Conservation (phyloP, 2,113 vertebrate species). For the Rafetus swinhoei region DNA sequence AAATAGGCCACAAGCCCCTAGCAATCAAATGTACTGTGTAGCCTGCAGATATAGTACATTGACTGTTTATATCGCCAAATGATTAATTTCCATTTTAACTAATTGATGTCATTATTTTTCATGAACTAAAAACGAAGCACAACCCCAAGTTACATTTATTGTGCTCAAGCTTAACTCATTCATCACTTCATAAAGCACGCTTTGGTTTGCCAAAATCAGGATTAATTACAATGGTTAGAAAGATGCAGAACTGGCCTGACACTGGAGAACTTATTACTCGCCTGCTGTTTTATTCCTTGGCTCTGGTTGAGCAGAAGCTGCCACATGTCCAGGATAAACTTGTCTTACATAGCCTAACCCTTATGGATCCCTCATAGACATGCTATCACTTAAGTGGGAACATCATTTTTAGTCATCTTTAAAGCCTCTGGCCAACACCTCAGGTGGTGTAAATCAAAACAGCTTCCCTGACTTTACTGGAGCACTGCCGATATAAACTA, state of each 20-base stretch:
- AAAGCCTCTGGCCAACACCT: too few relatives aligned
- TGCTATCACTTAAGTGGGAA: not conserved
- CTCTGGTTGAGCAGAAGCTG: not conserved
- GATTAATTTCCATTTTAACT: not conserved
- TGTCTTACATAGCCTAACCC: not conserved
- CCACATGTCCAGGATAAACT: not conserved
- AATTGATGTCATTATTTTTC: not conserved
- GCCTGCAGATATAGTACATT: not conserved
- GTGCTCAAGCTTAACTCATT: rapidly evolving
- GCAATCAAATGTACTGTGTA: rapidly evolving
- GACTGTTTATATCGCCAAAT: rapidly evolving
- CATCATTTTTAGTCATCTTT: not conserved
- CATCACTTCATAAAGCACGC: not conserved
- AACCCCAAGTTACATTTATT: not conserved
- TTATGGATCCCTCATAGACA: not conserved
- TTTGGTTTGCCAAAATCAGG: not conserved
- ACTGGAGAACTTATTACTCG: not conserved
- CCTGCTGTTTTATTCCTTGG: not conserved
- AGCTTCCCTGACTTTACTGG: not conserved
- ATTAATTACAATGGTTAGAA: not conserved
- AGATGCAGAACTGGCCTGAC: not conserved
- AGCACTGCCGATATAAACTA: not conserved
- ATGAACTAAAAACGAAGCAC: not conserved
- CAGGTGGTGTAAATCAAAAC: not conserved
- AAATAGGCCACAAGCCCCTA: rapidly evolving